These are phyloP conservation scores for Podarcis raffonei DNA, from an alignment of 2,113 vertebrate species.

Conservation along the genomic window DNA sequence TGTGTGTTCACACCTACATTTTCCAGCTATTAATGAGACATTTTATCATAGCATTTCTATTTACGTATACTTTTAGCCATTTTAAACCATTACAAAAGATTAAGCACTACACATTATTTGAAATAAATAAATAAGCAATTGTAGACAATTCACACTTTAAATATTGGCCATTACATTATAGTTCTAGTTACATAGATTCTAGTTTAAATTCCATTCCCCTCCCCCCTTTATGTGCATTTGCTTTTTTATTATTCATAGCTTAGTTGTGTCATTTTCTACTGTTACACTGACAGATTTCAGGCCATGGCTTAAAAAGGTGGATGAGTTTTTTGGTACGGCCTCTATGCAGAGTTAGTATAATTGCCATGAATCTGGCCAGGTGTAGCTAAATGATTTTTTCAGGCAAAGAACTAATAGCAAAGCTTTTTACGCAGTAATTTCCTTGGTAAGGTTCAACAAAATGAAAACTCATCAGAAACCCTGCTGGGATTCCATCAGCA, in stretches of 20 bases:
- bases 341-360: slow-evolving; percentile 67
- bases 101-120: neutral
- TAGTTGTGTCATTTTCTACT: slow-evolving; percentile 51
- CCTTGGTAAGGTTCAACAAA: slow-evolving; percentile 79
- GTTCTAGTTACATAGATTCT: neutral
- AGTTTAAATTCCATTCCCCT: neutral
- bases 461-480: slow-evolving; percentile 80
- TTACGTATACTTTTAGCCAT: neutral
- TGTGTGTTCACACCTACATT: slow-evolving; percentile 5
- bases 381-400: slow-evolving; percentile 73
- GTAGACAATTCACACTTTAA: neutral
- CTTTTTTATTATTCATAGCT: slow-evolving; percentile 62
- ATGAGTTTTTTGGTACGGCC: slow-evolving; percentile 64
- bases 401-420: slow-evolving; percentile 72
- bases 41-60: neutral
- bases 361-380: slow-evolving; percentile 74
- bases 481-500: slow-evolving; percentile 82
- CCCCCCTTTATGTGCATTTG: slow-evolving; percentile 8
- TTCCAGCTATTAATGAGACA: neutral
- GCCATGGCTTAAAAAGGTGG: slow-evolving; percentile 51
- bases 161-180: neutral
- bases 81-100: neutral
- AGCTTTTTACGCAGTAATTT: slow-evolving; percentile 78
- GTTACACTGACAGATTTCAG: slow-evolving; percentile 36
- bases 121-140: neutral